Conservation (phyloP, 2,888 invertebrate species). For the Cacoxenus indagator region DNA sequence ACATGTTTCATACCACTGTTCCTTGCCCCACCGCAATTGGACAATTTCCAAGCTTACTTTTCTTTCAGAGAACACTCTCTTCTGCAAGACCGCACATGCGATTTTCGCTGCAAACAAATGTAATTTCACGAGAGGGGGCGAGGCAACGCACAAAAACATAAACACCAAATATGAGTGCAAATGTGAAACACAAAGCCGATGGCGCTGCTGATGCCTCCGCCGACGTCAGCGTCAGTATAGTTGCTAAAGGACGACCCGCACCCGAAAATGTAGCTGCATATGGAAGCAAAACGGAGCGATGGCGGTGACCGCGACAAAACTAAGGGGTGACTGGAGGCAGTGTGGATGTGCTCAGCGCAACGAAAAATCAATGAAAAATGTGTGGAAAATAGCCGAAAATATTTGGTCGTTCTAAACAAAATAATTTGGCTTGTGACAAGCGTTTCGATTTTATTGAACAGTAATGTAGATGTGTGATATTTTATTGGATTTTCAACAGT, state of each 20-base stretch:
- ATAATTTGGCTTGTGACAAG: too few relatives aligned
- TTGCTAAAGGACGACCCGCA: slow-evolving; percentile 40
- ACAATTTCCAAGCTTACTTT: too few relatives aligned
- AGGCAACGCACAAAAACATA: slow-evolving; percentile 57
- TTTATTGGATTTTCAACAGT: too few relatives aligned
- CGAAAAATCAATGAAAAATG: slow-evolving; percentile 61
- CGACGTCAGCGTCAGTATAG: too few relatives aligned
- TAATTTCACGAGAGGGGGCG: too few relatives aligned
- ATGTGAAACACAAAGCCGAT: slow-evolving; percentile 45
- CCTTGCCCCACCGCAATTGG: too few relatives aligned
- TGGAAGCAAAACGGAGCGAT: slow-evolving; percentile 18
- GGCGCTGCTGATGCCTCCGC: too few relatives aligned
- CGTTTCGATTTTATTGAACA: neutral
- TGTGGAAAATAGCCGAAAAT: slow-evolving; percentile 50
- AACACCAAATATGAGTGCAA: slow-evolving; percentile 50
- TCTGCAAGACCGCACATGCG: too few relatives aligned
- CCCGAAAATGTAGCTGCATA: slow-evolving; percentile 24
- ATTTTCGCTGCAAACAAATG: too few relatives aligned
- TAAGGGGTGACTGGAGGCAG: slow-evolving; percentile 45
- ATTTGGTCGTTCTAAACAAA: neutral
- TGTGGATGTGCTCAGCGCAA: slow-evolving; percentile 33
- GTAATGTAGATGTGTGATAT: too few relatives aligned
- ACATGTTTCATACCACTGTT: too few relatives aligned
- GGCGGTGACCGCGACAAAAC: neutral
- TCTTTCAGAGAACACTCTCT: too few relatives aligned